Evolutionary conservation across 2,797 vertebrate species (phyloP), one percentile per base, ranked within the genome.

Genomic region (Odontamblyopus rebecca): DNA sequence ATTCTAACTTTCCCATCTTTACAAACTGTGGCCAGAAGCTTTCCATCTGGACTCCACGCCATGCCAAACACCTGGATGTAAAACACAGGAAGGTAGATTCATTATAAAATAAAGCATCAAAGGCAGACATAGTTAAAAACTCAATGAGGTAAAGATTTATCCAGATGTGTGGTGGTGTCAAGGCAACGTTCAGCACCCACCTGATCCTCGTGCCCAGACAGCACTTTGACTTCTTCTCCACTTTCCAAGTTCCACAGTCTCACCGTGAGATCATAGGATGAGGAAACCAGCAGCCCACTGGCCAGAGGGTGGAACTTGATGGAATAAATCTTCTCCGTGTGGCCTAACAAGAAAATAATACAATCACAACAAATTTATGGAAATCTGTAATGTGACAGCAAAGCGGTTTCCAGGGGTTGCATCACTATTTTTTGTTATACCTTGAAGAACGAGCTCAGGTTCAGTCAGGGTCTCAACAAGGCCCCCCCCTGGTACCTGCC

Each of bases 291-390:
- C 66, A 98, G 68, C 1, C 96, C 88, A 0, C 94, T 93, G 0
- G 97, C 97, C 87, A 93, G 15, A 0, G 97, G 97, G 82, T 98
- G 97, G 88, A 96, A 99, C 76, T 89, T 93, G 81, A 99, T 86
- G 54, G 97, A 96, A 91, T 99, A 99, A 86, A 99, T 98, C 90
- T 98, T 98, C 90, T 99, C 98, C 0, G 93, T 96, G 92, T 99
- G 98, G 53, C 96, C 97, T 99, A 19, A 0, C 61, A 74, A 50
- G 54, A 54, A 61, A 61, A 71, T 13, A 73, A 13, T 65, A 18
- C 68, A 54, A 56, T 69, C 44, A 51, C 11, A 51, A 30, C 15
- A 19, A 13, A 23, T 48, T 29, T 19, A 51, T 18, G n/a, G 15
- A 66, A 59, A 9, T 29, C 8, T 68, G 4, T 56, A 23, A 12